phyloP scores from a whole-genome alignment of 2,113 vertebrate genomes.

The Entelurus aequoreus region DNA sequence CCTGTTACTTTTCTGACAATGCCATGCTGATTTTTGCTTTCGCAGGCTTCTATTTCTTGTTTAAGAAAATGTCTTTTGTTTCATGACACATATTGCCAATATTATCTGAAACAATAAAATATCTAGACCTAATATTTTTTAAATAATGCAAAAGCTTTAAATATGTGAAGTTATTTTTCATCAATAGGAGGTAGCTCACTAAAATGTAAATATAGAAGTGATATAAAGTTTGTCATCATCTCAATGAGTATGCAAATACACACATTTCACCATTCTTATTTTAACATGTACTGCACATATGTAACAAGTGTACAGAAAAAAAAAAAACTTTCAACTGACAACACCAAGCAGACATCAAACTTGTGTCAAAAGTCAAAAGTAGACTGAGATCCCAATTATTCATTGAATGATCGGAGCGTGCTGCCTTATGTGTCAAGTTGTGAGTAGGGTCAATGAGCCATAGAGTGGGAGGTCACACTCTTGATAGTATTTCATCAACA shows the following conservation, averaged over 20 bases:
- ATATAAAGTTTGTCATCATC: background rate
- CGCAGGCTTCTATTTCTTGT: too few species aligned
- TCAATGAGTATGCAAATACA: background rate
- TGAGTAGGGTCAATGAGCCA: slow-evolving; percentile 26
- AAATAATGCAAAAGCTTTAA: too few species aligned
- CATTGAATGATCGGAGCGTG: slow-evolving; percentile 23
- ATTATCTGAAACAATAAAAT: too few species aligned
- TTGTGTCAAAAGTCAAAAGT: slow-evolving; percentile 24
- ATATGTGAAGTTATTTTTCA: too few species aligned
- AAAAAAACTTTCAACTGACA: background rate
- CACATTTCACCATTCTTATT: background rate
- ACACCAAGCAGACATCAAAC: background rate
- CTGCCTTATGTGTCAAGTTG: slow-evolving; percentile 13
- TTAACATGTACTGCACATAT: background rate
- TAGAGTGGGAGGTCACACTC: slow-evolving; percentile 29
- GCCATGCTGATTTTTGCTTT: too few species aligned
- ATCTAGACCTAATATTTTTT: too few species aligned
- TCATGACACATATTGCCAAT: too few species aligned
- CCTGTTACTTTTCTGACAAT: too few species aligned
- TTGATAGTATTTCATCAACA: slow-evolving; percentile 25
- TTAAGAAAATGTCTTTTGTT: too few species aligned
- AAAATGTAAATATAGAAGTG: background rate
- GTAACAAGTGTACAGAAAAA: background rate
- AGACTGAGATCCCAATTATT: slow-evolving; percentile 32
- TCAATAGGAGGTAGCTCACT: background rate